Evolutionary conservation across 2,113 vertebrate species (phyloP).

Genomic region (Desmodus rotundus): DNA sequence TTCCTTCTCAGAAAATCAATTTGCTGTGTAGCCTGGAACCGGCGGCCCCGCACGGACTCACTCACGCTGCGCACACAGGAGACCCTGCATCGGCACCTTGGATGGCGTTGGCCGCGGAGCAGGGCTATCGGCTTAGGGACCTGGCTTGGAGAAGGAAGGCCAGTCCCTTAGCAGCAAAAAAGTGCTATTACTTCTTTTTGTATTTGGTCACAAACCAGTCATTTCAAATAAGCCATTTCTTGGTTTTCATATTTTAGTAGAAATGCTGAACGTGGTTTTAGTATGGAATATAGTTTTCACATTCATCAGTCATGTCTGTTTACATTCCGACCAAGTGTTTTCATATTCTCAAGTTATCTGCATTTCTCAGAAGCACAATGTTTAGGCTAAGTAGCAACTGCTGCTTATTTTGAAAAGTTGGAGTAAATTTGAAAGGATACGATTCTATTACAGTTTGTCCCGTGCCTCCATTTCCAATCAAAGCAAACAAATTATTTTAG

Average conservation of each 20-base stretch:
- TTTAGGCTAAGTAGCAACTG: not conserved
- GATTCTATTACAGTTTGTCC: slow-evolving; percentile 66
- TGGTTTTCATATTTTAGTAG: not conserved
- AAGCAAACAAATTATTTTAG: slow-evolving; percentile 49
- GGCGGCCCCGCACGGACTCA: slow-evolving; percentile 85
- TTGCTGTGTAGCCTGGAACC: slow-evolving; percentile 87
- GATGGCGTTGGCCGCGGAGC: slow-evolving; percentile 86
- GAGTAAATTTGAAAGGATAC: slow-evolving; percentile 32
- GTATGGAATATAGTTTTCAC: not conserved
- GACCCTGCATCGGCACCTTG: slow-evolving; percentile 88
- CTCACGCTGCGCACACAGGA: slow-evolving; percentile 85
- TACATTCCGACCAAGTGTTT: not conserved
- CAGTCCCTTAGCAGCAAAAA: slow-evolving; percentile 63
- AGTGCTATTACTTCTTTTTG: slow-evolving; percentile 62
- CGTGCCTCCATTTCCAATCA: slow-evolving; percentile 64
- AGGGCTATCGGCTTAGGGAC: slow-evolving; percentile 67
- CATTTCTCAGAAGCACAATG: not conserved
- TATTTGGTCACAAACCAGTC: slow-evolving; percentile 41
- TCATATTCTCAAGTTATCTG: not conserved
- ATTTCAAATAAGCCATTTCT: slow-evolving; percentile 21
- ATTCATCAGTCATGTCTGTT: not conserved
- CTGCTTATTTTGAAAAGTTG: slow-evolving; percentile 41
- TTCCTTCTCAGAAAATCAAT: slow-evolving; percentile 97
- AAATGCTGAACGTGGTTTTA: slow-evolving; percentile 4
- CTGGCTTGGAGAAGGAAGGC: slow-evolving; percentile 64